Evolutionary conservation across 2,888 invertebrate genomes (phyloP).

Genomic region (Ctenicera cuprea): DNA sequence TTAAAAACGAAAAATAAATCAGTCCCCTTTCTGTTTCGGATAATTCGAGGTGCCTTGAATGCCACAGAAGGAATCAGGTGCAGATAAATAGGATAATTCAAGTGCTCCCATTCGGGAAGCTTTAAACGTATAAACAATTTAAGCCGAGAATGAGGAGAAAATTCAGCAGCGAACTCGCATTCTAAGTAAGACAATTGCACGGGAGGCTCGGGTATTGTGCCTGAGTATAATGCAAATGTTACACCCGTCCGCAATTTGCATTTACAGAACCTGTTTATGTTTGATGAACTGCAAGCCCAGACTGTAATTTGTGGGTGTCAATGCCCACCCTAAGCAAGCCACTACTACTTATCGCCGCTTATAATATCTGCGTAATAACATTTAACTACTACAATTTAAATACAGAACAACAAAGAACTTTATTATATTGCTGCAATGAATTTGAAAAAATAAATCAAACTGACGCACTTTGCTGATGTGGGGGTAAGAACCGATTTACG

Average conservation of each 20-base stretch:
- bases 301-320: slow-evolving; percentile 56
- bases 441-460: too few relatives aligned
- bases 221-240: slow-evolving; percentile 57
- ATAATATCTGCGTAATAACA: slow-evolving; percentile 44
- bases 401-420: not conserved
- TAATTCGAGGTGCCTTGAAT: slow-evolving; percentile 9
- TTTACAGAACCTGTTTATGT: slow-evolving; percentile 60
- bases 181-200: slow-evolving; percentile 52
- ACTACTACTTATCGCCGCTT: slow-evolving; percentile 49
- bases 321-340: slow-evolving; percentile 51
- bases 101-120: not conserved
- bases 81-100: slow-evolving; percentile 23
- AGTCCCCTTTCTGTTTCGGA: slow-evolving; percentile 36
- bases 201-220: slow-evolving; percentile 48
- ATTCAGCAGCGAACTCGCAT: slow-evolving; percentile 40
- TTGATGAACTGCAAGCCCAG: slow-evolving; percentile 57
- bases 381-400: slow-evolving; percentile 40
- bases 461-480: not conserved
- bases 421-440: not conserved
- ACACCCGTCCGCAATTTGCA: slow-evolving; percentile 58
- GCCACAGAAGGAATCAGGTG: slow-evolving; percentile 30
- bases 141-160: slow-evolving; percentile 37
- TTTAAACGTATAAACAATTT: slow-evolving; percentile 38
- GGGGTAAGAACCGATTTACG: not conserved
- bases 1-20: slow-evolving; percentile 43